Percentiles rank a stretch among this genome's conserved stretches.
Evolutionary conservation across 2,113 vertebrate species (phyloP).

Genomic region (Ceuthmochares aereus): DNA sequence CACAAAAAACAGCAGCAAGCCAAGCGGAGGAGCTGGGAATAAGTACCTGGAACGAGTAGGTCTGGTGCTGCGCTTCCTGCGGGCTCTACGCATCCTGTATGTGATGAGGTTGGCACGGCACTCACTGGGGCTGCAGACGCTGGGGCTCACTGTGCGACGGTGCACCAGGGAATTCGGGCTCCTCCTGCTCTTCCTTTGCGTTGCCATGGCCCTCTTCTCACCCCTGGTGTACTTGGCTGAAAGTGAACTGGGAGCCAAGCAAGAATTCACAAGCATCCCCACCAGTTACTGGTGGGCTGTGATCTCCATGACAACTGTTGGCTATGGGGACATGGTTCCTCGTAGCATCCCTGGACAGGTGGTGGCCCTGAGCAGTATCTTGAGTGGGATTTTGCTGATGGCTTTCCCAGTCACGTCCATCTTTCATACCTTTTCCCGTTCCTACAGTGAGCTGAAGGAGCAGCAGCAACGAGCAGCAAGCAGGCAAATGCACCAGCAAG

Average conservation of each 20-base stretch:
- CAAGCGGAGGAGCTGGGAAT: constrained; percentile 78
- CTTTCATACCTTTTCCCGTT: constrained; percentile 97
- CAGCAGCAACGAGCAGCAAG: constrained; percentile 83
- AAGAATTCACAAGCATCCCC: constrained; percentile 95
- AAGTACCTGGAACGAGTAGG: constrained; percentile 94
- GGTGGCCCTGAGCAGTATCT: constrained; percentile 94
- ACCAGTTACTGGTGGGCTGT: constrained; percentile 98
- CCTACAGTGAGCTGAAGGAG: constrained; percentile 93
- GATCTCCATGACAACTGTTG: constrained; percentile 98
- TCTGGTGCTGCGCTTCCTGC: constrained; percentile 88
- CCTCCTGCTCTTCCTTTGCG: constrained; percentile 92
- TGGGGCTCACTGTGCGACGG: constrained; percentile 91
- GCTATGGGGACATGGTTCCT: constrained; percentile 97
- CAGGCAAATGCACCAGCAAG: constrained; percentile 77
- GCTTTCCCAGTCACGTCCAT: constrained; percentile 96
- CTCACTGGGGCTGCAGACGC: constrained; percentile 91
- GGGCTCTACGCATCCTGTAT: constrained; percentile 93
- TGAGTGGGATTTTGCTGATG: constrained; percentile 97
- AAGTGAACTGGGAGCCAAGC: constrained; percentile 93
- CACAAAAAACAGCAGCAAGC: constrained; percentile 63
- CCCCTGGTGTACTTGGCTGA: constrained; percentile 93
- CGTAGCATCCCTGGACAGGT: constrained; percentile 95
- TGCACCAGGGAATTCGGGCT: constrained; percentile 93
- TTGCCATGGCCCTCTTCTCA: constrained; percentile 95
- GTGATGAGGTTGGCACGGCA: constrained; percentile 94